A percentile compares a stretch with the other conserved stretches of the same genome.
Evolutionary conservation across 2,888 invertebrate genomes (phyloP).

Genomic region (Athalia cordata): DNA sequence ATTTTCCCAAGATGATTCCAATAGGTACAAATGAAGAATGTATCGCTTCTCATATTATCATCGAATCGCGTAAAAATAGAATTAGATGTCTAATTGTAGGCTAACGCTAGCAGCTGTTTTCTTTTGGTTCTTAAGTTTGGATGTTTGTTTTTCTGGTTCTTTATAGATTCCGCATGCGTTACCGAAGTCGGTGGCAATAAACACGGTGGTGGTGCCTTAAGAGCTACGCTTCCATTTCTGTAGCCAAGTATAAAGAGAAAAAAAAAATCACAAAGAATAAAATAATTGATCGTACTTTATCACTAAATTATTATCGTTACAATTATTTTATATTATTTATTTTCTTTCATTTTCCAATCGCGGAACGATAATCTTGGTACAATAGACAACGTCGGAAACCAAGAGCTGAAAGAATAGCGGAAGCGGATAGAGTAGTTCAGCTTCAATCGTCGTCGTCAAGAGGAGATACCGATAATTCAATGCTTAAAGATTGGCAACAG

Average conservation of each 20-base stretch:
- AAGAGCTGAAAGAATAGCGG: slow-evolving; percentile 54
- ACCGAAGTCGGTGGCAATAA: slow-evolving; percentile 73
- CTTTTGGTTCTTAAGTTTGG: slow-evolving; percentile 23
- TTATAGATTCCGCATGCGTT: slow-evolving; percentile 74
- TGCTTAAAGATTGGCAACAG: slow-evolving; percentile 65
- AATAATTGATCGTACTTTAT: too few relatives aligned
- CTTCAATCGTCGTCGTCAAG: not conserved
- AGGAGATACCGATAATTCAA: slow-evolving; percentile 52
- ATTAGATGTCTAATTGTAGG: not conserved
- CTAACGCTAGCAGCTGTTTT: slow-evolving; percentile 26
- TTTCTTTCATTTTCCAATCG: slow-evolving; percentile 58
- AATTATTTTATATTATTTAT: slow-evolving; percentile 61
- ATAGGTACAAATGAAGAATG: not conserved
- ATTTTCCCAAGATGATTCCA: not conserved
- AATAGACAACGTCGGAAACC: slow-evolving; percentile 70
- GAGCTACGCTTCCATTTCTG: not conserved
- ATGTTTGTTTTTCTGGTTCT: slow-evolving; percentile 68
- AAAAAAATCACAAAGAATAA: too few relatives aligned
- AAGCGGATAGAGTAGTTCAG: slow-evolving; percentile 58
- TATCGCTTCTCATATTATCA: not conserved
- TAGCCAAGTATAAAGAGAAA: too few relatives aligned
- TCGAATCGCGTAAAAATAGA: slow-evolving; percentile 72
- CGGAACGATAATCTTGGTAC: slow-evolving; percentile 54
- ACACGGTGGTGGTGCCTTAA: slow-evolving; percentile 67
- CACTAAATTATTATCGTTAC: slow-evolving; percentile 40